phyloP scores from a whole-genome alignment of 2,797 vertebrate genomes.

The Babyrousa celebensis region DNA sequence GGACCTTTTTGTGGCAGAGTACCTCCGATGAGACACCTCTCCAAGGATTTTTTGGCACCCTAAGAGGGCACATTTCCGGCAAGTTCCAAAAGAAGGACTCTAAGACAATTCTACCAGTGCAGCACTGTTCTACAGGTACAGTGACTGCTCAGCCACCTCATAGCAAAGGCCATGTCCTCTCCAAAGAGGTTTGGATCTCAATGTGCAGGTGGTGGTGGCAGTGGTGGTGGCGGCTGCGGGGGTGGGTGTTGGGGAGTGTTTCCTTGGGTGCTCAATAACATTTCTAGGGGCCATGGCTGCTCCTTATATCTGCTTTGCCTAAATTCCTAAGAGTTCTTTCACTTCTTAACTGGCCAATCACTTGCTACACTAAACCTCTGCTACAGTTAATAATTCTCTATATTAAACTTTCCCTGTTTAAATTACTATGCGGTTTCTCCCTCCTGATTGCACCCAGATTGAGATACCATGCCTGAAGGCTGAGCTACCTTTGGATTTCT shows the following conservation, averaged over 20 bases:
- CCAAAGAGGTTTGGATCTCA: not conserved
- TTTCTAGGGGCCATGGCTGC: accelerated
- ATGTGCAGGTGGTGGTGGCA: too few species aligned
- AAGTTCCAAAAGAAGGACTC: not conserved
- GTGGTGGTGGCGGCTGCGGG: too few species aligned
- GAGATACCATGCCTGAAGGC: not conserved
- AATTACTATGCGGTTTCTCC: conserved; percentile 46
- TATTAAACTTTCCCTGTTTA: conserved; percentile 33
- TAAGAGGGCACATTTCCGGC: not conserved
- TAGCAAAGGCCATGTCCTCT: not conserved
- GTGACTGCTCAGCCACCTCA: not conserved
- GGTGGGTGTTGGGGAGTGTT: not conserved
- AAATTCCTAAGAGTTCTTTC: not conserved
- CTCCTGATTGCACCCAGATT: conserved; percentile 30
- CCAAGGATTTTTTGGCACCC: not conserved
- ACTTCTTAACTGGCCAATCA: not conserved
- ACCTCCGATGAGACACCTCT: not conserved
- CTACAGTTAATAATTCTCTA: conserved; percentile 22
- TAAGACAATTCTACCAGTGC: not conserved
- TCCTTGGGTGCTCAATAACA: not conserved
- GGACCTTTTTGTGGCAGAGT: not conserved
- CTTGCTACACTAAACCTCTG: not conserved
- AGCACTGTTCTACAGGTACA: not conserved
- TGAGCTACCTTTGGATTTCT: conserved; percentile 1
- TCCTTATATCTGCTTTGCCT: not conserved